Conservation (phyloP, 2,888 invertebrate species). For the Machimus rusticus region DNA sequence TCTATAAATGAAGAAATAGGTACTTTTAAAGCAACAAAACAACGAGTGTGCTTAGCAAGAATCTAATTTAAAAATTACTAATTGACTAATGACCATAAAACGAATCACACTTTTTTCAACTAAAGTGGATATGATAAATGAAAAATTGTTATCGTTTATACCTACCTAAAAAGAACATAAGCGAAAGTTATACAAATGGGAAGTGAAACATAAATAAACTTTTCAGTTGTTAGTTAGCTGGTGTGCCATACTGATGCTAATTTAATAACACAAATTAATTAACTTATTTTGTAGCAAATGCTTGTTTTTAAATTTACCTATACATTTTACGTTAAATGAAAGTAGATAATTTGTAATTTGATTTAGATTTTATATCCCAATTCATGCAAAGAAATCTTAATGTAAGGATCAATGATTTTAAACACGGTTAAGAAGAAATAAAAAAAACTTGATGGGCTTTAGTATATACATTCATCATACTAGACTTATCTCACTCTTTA, state of each 20-base stretch:
- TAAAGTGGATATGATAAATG: neutral
- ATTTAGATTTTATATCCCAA: constrained; percentile 9
- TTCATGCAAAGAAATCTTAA: constrained; percentile 8
- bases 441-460: neutral
- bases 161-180: neutral
- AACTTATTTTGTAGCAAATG: neutral
- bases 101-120: too few relatives aligned
- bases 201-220: neutral
- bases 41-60: neutral
- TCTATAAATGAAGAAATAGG: neutral
- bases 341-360: neutral
- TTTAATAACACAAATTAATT: constrained; percentile 34
- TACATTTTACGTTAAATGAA: neutral
- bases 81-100: neutral
- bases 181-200: neutral
- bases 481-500: neutral
- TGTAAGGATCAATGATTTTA: neutral
- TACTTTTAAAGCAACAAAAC: neutral
- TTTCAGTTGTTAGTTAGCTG: constrained; percentile 40
- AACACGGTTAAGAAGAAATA: neutral
- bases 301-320: constrained; percentile 15
- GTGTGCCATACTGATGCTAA: constrained; percentile 49
- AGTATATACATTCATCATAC: neutral
- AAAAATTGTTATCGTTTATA: neutral
- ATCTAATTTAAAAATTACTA: neutral